Evolutionary conservation across 2,888 invertebrate genomes (phyloP).

Genomic region (Agriopis marginaria): DNA sequence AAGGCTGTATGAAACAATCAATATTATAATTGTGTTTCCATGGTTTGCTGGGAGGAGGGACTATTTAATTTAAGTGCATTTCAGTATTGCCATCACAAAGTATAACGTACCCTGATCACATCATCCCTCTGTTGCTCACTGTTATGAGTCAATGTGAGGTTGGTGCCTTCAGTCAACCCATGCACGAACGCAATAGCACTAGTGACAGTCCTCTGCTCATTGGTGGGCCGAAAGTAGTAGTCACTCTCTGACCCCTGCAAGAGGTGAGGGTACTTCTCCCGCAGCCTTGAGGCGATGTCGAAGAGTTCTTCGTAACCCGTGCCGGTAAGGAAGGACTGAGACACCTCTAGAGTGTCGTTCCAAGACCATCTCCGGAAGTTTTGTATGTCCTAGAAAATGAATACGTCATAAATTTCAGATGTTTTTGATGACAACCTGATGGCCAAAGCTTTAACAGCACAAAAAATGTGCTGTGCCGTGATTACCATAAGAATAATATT

Average conservation of each 20-base stretch:
- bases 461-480: no score
- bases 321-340: slow-evolving; percentile 86
- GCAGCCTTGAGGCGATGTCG: slow-evolving; percentile 81
- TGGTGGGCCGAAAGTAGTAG: slow-evolving; percentile 87
- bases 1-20: slow-evolving; percentile 62
- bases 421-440: no score
- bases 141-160: slow-evolving; percentile 60
- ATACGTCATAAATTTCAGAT: no score
- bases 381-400: slow-evolving; percentile 85
- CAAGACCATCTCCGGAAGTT: slow-evolving; percentile 89
- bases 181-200: slow-evolving; percentile 88
- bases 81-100: background rate
- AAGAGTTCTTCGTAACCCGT: slow-evolving; percentile 88
- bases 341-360: slow-evolving; percentile 86
- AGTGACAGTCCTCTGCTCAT: slow-evolving; percentile 85
- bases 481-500: no score
- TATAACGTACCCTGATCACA: slow-evolving; percentile 66
- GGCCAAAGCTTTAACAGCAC: no score
- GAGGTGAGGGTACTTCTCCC: slow-evolving; percentile 72
- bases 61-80: no score
- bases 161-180: slow-evolving; percentile 71
- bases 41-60: no score
- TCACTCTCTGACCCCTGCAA: slow-evolving; percentile 71
- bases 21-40: background rate
- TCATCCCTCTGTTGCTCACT: slow-evolving; percentile 60